Evolutionary conservation across 2,797 vertebrate species (phyloP), one percentile per base, ranked within the genome.

Genomic region (Trichosurus vulpecula): DNA sequence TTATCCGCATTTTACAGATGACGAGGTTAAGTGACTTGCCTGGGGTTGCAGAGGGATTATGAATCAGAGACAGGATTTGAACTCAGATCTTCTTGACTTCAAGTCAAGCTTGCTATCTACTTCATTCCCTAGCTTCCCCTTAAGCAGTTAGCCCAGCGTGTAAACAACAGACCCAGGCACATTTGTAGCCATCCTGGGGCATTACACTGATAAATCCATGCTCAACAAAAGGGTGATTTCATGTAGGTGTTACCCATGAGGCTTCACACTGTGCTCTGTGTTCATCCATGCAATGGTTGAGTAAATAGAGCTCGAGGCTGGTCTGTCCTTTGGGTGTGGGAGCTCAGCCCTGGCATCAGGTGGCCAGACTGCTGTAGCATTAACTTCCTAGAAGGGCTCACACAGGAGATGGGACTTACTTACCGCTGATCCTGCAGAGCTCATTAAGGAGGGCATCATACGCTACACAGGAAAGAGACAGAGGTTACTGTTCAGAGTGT

Each of bases 351-450:
- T 56, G 51, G 4, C 52, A 41, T 87, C 92, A 0, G 0, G 96
- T 31, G 91, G 52, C 57, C 52, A 31, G n/a, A 58, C 13, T 8
- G 13, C 1, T 58, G 90, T 47, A 52, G 54, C 54, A 0, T 11
- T 9, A 90, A 54, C 51, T 52, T n/a, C 41, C 29, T n/a, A 74
- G 22, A 0, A 41, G 54, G 52, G 19, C 10, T n/a, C 30, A 61
- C 31, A 61, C 19, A 53, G 94, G 74, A 89, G 31, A 47, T 13
- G 6, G 94, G 54, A 47, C 11, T 87, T 55, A 96, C 99, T 90
- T 98, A 99, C 99, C 98, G 51, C 99, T 97, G 91, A 99, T 98
- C 97, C 98, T 98, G 90, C 98, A 98, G 96, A 99, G 98, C 98
- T 99, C 99, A 27, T 98, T 98, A 92, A 99, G 98, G 95, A 99